phyloP scores from a whole-genome alignment of 2,888 invertebrate genomes.

The Blastobasis lacticolella region DNA sequence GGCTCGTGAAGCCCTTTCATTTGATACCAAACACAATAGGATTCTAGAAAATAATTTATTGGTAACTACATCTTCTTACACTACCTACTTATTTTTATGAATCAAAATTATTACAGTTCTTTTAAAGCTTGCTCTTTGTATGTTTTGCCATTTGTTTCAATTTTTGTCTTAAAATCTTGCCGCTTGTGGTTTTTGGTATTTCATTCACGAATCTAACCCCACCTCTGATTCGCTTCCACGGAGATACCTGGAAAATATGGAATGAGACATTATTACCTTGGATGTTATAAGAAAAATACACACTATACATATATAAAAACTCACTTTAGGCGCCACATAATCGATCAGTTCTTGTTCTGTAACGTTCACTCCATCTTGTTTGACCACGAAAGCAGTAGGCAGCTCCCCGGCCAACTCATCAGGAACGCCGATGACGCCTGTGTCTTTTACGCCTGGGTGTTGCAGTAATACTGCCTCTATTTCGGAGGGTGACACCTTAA shows the following conservation, averaged over 20 bases:
- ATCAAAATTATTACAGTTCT: not conserved
- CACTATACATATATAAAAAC: not conserved
- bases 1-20: too few relatives aligned
- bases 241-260: conserved; percentile 56
- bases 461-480: conserved; percentile 43
- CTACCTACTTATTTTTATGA: too few relatives aligned
- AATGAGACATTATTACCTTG: too few relatives aligned
- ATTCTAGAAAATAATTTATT: too few relatives aligned
- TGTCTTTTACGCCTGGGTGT: conserved; percentile 46
- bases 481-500: conserved; percentile 51
- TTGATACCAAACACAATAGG: too few relatives aligned
- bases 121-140: not conserved
- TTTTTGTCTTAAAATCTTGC: conserved; percentile 81
- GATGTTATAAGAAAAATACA: too few relatives aligned
- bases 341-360: conserved; percentile 41
- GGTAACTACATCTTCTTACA: too few relatives aligned
- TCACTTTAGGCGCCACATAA: conserved; percentile 38
- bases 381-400: conserved; percentile 50
- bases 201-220: conserved; percentile 80
- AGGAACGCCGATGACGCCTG: conserved; percentile 41
- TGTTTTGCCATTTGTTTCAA: conserved; percentile 34
- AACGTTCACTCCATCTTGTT: conserved; percentile 23
- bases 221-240: conserved; percentile 81
- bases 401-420: conserved; percentile 43
- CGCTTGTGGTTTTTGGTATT: conserved; percentile 83